Evolutionary conservation across 2,113 vertebrate genomes (phyloP), one percentile per base, ranked within the genome.

Genomic region (Mesitornis unicolor): DNA sequence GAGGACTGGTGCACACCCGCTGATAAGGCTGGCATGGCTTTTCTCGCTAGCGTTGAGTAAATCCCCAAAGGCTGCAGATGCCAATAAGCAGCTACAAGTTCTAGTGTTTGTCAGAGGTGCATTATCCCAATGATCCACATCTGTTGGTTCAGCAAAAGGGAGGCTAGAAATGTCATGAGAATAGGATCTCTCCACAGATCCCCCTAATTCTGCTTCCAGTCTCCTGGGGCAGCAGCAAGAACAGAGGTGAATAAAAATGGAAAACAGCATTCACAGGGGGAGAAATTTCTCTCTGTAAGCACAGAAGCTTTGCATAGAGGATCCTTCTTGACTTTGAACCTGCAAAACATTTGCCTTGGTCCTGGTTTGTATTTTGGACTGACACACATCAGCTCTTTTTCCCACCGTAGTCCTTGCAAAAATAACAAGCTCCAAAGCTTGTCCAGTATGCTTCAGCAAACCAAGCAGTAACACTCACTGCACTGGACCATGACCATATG

Each of bases 401-500:
- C 68, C 57, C 18, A 8, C 45, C 73, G 18, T 43, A 77, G 20
- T 76, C 82, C 35, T 91, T 53, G 54, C n/a, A 90, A 75, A 89
- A 93, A 73, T 80, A 94, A 69, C 63, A 70, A 77, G 78, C 75
- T 63, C 42, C 61, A 54, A 88, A 77, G 2, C 80, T 61, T 69
- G 84, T 57, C 87, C 60, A 48, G 19, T 16, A 15, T 64, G 65
- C 70, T 83, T 65, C 91, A 90, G 78, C 78, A 88, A 85, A 80
- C 59, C 63, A 61, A 85, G 56, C 65, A 61, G 35, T 81, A 43
- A 88, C 43, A 21, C 60, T 84, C 60, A 43, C 89, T 84, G 91
- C 47, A 21, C 21, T 84, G 87, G 86, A 91, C 94, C 81, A 63
- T 45, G 53, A 71, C 94, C 93, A 69, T 91, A 86, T 67, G 92